Base-by-base conservation (phyloP, 2,888 invertebrate species). In the Leucozona laternaria region DNA sequence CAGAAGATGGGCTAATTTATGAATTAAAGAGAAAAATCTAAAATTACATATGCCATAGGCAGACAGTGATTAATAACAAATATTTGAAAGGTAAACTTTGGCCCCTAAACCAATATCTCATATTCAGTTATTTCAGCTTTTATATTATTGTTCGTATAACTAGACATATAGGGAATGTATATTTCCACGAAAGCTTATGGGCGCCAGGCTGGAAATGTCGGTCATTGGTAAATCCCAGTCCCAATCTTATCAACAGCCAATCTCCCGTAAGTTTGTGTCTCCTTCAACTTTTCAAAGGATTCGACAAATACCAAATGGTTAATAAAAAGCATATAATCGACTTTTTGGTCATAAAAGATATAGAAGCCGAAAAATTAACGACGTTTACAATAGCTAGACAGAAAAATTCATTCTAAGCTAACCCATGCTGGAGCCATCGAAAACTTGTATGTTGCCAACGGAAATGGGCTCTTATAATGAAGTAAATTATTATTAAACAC, bases 21-120 rank as follows among this genome's bases (percentile, higher is more conserved):
- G 17, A 57, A 34, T 31, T 34, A 34, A 20, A 17, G 31, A 34
- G 17, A 17, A 11, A 17, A 57, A 57, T 40, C 28, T 31, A 17
- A 34, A 57, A 57, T 31, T 17, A 57, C 17, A 55, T 31, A 7
- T 4, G 11, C 10, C n/a, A n/a, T n/a, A n/a, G 55, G 10, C 31
- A 55, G 17, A 31, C 17, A 55, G 31, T 57, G 31, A 57, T 57
- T 57, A 34, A 57, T 57, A 57, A 10, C n/a, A 28, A 10, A 10
- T 8, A 31, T 28, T 57, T 20, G 17, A 31, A 34, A 57, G 31
- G 31, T 34, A 17, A 55, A 28, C 28, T 31, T 55, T 55, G 0
- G 10, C 3, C 22, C 22, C 22, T 53, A 15, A 25, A 15, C 25
- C 5, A 25, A 25, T n/a, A n/a, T 53, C 2, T 25, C 13, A 25